phyloP scores from a whole-genome alignment of 1,140 invertebrate species.

The Leucophenga varia region DNA sequence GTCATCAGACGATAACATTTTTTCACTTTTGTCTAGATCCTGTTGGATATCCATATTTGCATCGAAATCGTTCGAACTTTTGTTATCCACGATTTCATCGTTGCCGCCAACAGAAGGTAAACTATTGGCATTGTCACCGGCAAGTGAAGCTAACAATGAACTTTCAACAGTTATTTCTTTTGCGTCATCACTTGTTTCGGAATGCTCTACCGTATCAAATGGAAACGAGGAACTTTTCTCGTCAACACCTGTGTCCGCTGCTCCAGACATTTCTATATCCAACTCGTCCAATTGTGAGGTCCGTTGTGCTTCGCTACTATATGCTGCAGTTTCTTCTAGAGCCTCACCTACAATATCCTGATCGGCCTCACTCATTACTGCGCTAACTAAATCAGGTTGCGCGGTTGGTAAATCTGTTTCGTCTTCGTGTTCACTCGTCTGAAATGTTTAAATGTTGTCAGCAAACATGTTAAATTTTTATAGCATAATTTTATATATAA shows the following conservation, averaged over 20 bases:
- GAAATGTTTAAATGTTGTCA: constrained; percentile 9
- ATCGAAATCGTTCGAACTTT: constrained; percentile 42
- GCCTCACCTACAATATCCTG: constrained; percentile 5
- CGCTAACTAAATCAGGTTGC: constrained; percentile 7
- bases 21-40: constrained; percentile 21
- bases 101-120: constrained; percentile 56
- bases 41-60: constrained; percentile 19
- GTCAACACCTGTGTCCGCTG: constrained; percentile 29
- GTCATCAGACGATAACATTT: constrained; percentile 40
- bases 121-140: constrained; percentile 55
- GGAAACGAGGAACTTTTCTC: constrained; percentile 55
- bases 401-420: constrained; percentile 16
- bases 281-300: too few relatives aligned
- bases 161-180: constrained; percentile 42
- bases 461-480: neutral
- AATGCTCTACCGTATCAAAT: constrained; percentile 39
- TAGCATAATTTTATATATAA: neutral
- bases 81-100: constrained; percentile 36
- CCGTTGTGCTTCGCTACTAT: too few relatives aligned
- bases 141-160: constrained; percentile 45
- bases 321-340: constrained; percentile 11
- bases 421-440: constrained; percentile 40
- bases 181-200: constrained; percentile 46
- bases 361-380: neutral
- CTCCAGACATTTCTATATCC: constrained; percentile 36